These are phyloP conservation scores for Smutsia gigantea DNA, from an alignment of 2,797 vertebrate species.

Conservation along the genomic window DNA sequence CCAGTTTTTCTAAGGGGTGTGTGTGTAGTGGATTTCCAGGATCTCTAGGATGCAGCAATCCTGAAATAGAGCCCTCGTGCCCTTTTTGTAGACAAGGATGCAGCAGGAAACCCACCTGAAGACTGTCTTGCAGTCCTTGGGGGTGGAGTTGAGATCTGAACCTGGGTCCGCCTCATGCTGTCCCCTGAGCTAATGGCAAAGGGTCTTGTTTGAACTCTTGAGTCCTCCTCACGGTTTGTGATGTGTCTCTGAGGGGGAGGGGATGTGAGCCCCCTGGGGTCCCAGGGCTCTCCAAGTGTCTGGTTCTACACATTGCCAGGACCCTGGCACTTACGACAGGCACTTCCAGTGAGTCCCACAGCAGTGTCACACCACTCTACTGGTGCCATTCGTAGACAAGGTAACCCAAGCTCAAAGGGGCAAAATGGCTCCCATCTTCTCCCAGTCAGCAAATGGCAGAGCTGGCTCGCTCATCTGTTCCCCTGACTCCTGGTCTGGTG, in stretches of 20 bases:
- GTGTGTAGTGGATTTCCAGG: not conserved
- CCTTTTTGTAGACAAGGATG: not conserved
- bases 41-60: not conserved
- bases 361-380: not conserved
- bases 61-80: not conserved
- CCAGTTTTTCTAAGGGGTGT: not conserved
- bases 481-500: not conserved
- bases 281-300: not conserved
- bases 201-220: not conserved
- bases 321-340: not conserved
- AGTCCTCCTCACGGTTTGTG: not conserved
- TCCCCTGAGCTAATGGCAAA: not conserved
- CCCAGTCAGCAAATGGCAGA: not conserved
- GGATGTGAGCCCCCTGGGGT: fast-evolving
- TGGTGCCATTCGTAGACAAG: not conserved
- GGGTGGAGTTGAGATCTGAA: not conserved
- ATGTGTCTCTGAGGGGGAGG: not conserved
- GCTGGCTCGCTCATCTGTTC: not conserved
- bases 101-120: not conserved
- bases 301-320: not conserved
- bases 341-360: not conserved
- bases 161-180: not conserved
- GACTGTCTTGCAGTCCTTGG: not conserved
- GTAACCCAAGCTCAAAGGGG: not conserved
- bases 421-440: not conserved